Evolutionary conservation across 2,888 invertebrate genomes (phyloP).

Genomic region (Agrenia bidenticulata): DNA sequence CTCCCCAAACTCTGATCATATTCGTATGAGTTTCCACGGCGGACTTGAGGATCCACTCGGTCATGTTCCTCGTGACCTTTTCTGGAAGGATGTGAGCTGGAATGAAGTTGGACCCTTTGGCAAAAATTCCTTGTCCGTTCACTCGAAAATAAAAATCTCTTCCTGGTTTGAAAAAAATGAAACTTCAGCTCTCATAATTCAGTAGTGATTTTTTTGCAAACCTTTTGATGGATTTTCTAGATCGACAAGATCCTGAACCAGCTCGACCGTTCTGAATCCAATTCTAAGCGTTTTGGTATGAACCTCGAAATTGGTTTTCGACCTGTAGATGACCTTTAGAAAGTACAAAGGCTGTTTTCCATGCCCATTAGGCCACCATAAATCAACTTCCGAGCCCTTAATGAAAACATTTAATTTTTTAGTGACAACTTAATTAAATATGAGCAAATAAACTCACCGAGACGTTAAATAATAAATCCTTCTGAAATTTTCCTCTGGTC

Average conservation of each 20-base stretch:
- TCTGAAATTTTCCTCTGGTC: no score
- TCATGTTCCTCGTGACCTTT: conserved; percentile 55
- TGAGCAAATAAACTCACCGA: no score
- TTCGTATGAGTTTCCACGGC: conserved; percentile 60
- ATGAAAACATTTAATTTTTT: no score
- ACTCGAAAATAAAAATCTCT: conserved; percentile 60
- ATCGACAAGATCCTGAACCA: conserved; percentile 70
- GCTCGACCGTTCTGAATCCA: conserved; percentile 82
- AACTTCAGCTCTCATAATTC: not conserved
- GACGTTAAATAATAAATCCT: no score
- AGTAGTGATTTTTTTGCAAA: conserved; percentile 10
- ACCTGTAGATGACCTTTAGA: conserved; percentile 61
- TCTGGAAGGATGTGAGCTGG: conserved; percentile 59
- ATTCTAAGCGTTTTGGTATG: conserved; percentile 63
- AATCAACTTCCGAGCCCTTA: conserved; percentile 57
- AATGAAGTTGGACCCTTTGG: conserved; percentile 62
- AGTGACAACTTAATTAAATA: no score
- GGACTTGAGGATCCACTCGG: conserved; percentile 56
- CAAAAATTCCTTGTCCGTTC: conserved; percentile 59
- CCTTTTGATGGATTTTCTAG: conserved; percentile 20
- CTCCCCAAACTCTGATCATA: conserved; percentile 66
- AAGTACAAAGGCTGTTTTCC: conserved; percentile 77
- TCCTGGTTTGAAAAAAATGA: conserved; percentile 33
- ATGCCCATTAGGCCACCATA: conserved; percentile 96
- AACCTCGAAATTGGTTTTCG: not conserved